phyloP scores from a whole-genome alignment of 2,113 vertebrate species.

The Myocastor coypus region DNA sequence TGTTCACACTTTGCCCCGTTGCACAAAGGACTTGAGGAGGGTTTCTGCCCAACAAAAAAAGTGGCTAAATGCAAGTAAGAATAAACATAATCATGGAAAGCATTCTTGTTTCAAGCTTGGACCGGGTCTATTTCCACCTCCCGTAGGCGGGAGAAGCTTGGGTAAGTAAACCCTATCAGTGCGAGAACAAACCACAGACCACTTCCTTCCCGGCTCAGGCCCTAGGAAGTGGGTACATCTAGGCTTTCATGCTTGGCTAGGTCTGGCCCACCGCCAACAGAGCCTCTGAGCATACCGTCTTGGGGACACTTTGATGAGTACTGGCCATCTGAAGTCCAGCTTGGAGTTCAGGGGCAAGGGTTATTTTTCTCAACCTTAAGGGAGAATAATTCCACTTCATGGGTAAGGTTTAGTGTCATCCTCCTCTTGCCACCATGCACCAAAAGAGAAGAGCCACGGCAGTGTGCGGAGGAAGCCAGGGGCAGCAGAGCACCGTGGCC shows the following conservation, averaged over 20 bases:
- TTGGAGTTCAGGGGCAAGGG: not conserved
- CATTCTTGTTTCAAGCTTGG: slow-evolving; percentile 20
- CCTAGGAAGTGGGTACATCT: not conserved
- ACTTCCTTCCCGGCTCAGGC: not conserved
- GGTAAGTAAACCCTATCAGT: not conserved
- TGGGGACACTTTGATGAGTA: not conserved
- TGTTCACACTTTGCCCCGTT: slow-evolving; percentile 17
- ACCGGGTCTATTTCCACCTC: slow-evolving; percentile 26
- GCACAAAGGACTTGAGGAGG: slow-evolving; percentile 16
- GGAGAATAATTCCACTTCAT: not conserved
- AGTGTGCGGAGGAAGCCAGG: not conserved
- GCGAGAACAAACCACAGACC: not conserved
- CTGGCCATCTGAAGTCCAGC: not conserved
- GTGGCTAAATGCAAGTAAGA: slow-evolving; percentile 23
- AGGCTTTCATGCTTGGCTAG: not conserved
- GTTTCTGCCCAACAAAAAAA: not conserved
- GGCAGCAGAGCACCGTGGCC: not conserved
- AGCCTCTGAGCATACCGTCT: not conserved
- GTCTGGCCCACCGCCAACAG: not conserved
- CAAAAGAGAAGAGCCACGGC: not conserved
- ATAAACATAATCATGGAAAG: slow-evolving; percentile 37
- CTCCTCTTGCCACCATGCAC: not conserved
- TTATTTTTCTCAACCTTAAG: not conserved
- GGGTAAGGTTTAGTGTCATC: not conserved
- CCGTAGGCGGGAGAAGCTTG: not conserved